Base-by-base conservation (phyloP, 2,797 vertebrate species). In the Adrianichthys oophorus region DNA sequence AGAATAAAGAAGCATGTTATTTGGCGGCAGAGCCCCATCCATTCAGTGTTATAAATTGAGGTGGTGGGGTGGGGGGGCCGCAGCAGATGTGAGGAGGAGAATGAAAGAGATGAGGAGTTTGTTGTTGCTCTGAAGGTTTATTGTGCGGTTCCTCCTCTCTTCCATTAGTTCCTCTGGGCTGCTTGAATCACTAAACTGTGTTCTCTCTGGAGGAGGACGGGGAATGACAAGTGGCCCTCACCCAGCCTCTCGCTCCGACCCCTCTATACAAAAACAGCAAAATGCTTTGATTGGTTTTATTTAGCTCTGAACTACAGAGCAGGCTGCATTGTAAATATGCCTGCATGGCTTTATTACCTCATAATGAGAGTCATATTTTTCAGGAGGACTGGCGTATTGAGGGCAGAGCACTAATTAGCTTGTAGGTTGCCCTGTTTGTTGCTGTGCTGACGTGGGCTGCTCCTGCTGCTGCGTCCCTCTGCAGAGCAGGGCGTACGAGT, bases 321-420 rank as follows among this genome's bases (percentile, higher is more conserved):
- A 12, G 78, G 58, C 74, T 46, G 26, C 59, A 46, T 73, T 76
- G 76, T 87, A 83, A 86, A 87, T 76, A 72, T 76, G 79, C 74
- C 72, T 48, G 74, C 78, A 61, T 75, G 77, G 82, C 82, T 79
- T 85, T 82, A 85, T 78, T 67, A 70, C 60, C 70, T 55, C 55
- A 64, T 89, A 80, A 87, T 85, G 82, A 86, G 83, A 70, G 67
- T 74, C 76, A 72, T 86, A 84, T 86, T 87, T 87, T 85, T 88
- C 78, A 73, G 14, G 41, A 60, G 49, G 74, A 64, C 78, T 54
- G 52, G 50, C 58, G 76, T 74, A 78, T 83, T 45, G 19, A 62
- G 79, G 68, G 71, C 64, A 60, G 58, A 61, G 56, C 55, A 29
- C 75, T 87, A 84, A 87, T 84, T 77, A 86, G 78, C 78, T 76